Evolutionary conservation across 2,113 vertebrate genomes (phyloP), one percentile per base, ranked within the genome.

Genomic region (Rhinopomastus cyanomelas): DNA sequence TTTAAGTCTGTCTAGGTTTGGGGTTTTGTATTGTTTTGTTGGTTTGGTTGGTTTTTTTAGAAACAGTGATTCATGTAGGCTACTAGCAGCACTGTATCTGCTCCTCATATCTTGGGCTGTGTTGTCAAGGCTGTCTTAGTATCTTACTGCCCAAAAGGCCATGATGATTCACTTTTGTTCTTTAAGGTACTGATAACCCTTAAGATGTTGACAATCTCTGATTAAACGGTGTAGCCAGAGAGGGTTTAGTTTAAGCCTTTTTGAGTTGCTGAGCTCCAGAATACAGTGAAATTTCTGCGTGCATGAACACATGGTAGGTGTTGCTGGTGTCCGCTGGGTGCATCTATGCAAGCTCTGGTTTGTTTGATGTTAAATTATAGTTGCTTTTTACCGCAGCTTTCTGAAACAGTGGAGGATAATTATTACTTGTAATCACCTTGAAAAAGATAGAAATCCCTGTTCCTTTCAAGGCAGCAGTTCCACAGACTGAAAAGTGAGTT

Each of bases 271-370:
- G 56, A 6, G 62, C 37, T 32, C 26, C 30, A 55, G 81, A 32
- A 30, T 6, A n/a, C 1, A 9, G 20, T 7, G 7, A 48, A 14
- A 37, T 57, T 52, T n/a, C 37, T 52, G 37, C 11, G 6, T 49
- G 29, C 26, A 5, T 16, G n/a, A 52, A 3, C 36, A 7, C 0
- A 1, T 36, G 36, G n/a, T 42, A 71, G 57, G 11, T 37, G 13
- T 21, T 68, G 55, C n/a, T n/a, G 8, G 16, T 66, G n/a, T 18
- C 34, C 34, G 48, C 36, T 25, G 13, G n/a, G 32, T 57, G 27
- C 34, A 7, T 19, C 62, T 72, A 4, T 25, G 42, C 19, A 42
- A 42, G 39, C 39, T 12, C 15, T 42, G 39, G 39, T 42, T 42
- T 42, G 11, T 42, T 42, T 42, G 11, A 15, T 42, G 21, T 68